Base-by-base conservation (phyloP, 2,113 vertebrate species). In the Pteropus alecto region DNA sequence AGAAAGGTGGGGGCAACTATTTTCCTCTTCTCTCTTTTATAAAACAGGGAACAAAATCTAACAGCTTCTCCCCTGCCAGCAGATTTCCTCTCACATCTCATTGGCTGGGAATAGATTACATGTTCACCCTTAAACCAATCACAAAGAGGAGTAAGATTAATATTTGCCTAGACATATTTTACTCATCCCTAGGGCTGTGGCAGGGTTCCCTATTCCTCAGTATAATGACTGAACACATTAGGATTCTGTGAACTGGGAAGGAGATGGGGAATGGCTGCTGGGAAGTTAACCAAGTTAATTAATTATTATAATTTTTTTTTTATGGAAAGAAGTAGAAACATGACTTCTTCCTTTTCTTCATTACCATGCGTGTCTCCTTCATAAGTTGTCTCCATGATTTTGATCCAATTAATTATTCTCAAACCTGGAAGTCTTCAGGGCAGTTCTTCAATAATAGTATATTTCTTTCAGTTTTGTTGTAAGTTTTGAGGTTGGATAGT, bases 401-500 rank as follows among this genome's bases (percentile, higher is more conserved):
- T 11, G 13, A 77, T 48, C n/a, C 60, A 77, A 73, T 38, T 33
- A 96, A 77, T 93, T 96, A 43, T 68, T 92, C 63, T 96, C 82
- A 91, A 91, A 91, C 38, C 76, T 33, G 9, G 28, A 14, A 54
- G 38, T 93, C 13, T 92, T 15, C 79, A 74, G 48, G 77, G 7
- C 1, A 94, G 21, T 68, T 95, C 43, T 88, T 86, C 76, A 89
- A 1, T 87, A 70, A 76, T 76, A 70, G 56, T 87, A 18, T 88
- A 19, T 82, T 61, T 88, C 19, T 93, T 95, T 73, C 71, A 67
- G 12, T 73, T 33, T 86, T 83, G 63, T 60, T 91, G 35, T 86
- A 67, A 92, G 77, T 92, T 92, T 96, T 96, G 93, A 93, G 54
- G 35, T 96, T 88, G 43, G 21, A 4, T 70, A 54, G 91, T 95